These are phyloP conservation scores for Anarrhichthys ocellatus DNA, from an alignment of 2,113 vertebrate species.

Conservation along the genomic window DNA sequence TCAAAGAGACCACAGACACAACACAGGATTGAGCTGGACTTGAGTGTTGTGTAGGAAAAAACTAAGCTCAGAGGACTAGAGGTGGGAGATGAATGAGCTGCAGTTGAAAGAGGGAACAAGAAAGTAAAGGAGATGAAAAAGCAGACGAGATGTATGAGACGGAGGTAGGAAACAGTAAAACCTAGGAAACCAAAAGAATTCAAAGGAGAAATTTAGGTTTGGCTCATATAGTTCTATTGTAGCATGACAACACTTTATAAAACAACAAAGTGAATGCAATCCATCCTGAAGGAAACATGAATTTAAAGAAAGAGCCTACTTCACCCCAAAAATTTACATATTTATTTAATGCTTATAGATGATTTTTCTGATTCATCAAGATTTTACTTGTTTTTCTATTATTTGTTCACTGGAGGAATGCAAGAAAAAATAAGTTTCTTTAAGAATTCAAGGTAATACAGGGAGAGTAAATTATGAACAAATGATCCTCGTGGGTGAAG, in stretches of 20 bases:
- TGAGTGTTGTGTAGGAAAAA: constrained; percentile 29
- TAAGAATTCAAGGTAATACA: too few relatives aligned
- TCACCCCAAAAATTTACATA: too few relatives aligned
- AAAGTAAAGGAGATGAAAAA: constrained; percentile 20
- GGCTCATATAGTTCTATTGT: not conserved
- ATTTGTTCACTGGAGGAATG: too few relatives aligned
- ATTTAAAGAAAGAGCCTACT: not conserved
- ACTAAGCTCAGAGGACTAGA: constrained; percentile 30
- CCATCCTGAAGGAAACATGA: not conserved
- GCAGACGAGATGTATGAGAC: constrained; percentile 1
- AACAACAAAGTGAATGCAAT: not conserved
- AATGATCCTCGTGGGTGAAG: too few relatives aligned
- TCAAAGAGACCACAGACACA: constrained; percentile 73
- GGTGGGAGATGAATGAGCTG: constrained; percentile 52
- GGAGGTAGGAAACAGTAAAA: not conserved
- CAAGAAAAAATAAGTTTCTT: too few relatives aligned
- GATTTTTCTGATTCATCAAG: too few relatives aligned
- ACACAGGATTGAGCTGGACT: constrained; percentile 60
- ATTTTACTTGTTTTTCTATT: too few relatives aligned
- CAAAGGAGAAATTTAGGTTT: not conserved
- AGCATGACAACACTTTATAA: not conserved
- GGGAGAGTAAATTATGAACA: too few relatives aligned
- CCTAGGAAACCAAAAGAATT: not conserved
- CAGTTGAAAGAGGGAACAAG: constrained; percentile 34
- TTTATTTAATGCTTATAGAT: too few relatives aligned